Evolutionary conservation across 2,797 vertebrate genomes (phyloP).

Genomic region (Tragopan temminckii): DNA sequence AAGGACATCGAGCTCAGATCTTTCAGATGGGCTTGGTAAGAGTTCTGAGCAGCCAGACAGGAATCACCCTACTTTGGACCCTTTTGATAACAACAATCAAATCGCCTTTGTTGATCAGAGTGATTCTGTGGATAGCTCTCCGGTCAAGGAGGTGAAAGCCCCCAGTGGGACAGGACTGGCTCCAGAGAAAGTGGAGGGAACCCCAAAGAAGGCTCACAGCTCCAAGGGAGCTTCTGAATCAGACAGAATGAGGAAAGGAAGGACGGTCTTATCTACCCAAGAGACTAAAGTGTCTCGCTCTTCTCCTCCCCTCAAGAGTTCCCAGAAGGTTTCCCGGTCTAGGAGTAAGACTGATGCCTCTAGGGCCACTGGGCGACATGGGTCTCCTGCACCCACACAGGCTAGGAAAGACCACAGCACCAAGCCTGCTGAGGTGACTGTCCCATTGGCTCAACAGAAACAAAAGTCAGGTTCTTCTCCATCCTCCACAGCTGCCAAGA

Average conservation of each 20-base stretch:
- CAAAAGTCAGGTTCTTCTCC: constrained; percentile 82
- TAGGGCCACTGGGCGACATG: constrained; percentile 82
- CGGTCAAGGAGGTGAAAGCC: constrained; percentile 89
- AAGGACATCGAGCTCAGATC: constrained; percentile 76
- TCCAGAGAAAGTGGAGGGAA: constrained; percentile 81
- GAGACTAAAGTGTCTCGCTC: constrained; percentile 79
- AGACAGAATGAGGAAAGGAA: constrained; percentile 88
- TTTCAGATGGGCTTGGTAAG: constrained; percentile 83
- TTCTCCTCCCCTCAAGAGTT: constrained; percentile 84
- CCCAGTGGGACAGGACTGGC: constrained; percentile 81
- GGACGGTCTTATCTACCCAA: constrained; percentile 82
- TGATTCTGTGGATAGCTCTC: constrained; percentile 86
- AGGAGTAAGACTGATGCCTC: constrained; percentile 86
- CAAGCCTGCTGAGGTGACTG: constrained; percentile 59
- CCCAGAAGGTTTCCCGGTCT: constrained; percentile 84
- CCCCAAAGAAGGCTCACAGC: constrained; percentile 79
- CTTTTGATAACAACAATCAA: constrained; percentile 95
- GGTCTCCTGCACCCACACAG: constrained; percentile 83
- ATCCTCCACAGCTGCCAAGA: constrained; percentile 78
- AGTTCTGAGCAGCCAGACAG: constrained; percentile 85
- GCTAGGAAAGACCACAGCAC: constrained; percentile 83
- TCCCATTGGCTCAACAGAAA: constrained; percentile 76
- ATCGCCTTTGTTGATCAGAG: constrained; percentile 93
- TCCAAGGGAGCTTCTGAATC: constrained; percentile 83
- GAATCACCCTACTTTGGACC: constrained; percentile 83